phyloP scores from a whole-genome alignment of 2,113 vertebrate genomes.

The Gadus macrocephalus region DNA sequence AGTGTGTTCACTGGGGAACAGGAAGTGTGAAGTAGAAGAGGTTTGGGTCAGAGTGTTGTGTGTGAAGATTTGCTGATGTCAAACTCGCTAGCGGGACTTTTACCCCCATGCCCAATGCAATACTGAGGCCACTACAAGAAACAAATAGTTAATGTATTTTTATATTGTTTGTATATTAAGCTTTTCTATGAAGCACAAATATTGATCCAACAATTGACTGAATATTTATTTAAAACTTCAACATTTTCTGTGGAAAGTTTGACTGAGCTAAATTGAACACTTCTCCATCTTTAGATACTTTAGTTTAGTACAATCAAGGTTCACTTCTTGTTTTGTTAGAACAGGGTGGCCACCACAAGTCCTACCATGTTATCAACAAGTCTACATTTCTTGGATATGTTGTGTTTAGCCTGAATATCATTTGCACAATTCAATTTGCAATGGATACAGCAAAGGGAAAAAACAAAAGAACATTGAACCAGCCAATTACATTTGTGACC shows the following conservation, averaged over 20 bases:
- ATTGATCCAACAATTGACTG: no score
- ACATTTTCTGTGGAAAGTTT: not conserved
- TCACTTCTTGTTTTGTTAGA: slow-evolving; percentile 57
- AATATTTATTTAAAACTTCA: no score
- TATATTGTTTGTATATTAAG: not conserved
- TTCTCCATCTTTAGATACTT: slow-evolving; percentile 21
- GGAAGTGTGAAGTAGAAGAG: slow-evolving; percentile 55
- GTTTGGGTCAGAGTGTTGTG: slow-evolving; percentile 43
- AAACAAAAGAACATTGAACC: no score
- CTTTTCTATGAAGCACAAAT: no score
- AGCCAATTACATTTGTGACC: no score
- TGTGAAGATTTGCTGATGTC: slow-evolving; percentile 64
- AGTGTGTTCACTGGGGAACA: slow-evolving; percentile 45
- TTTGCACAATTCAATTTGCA: no score
- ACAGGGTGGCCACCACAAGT: slow-evolving; percentile 6
- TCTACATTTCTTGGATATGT: no score
- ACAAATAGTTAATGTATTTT: not conserved
- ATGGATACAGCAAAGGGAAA: no score
- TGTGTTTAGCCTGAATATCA: no score
- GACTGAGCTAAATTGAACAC: not conserved
- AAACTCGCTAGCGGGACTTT: slow-evolving; percentile 63
- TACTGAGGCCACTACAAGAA: not conserved
- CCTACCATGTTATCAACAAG: not conserved
- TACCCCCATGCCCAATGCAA: slow-evolving; percentile 31
- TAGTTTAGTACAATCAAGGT: slow-evolving; percentile 10